These are phyloP conservation scores for Chelonus formosanus DNA, from an alignment of 2,888 invertebrate genomes.

Conservation along the genomic window DNA sequence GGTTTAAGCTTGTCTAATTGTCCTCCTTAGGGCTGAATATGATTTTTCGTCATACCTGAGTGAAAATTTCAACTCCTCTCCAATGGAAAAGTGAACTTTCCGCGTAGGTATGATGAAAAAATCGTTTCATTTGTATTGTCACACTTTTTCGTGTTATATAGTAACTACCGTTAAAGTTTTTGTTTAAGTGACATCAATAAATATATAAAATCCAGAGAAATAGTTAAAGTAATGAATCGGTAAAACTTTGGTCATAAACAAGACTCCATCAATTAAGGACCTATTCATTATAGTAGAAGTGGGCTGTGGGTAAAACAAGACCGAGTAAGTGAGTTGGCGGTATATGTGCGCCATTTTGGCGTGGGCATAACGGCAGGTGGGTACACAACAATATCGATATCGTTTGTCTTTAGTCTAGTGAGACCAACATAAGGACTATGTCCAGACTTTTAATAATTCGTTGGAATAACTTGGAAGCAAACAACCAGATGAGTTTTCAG, in stretches of 20 bases:
- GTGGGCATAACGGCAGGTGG: slow-evolving; percentile 35
- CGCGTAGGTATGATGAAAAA: too few relatives aligned
- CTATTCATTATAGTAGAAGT: slow-evolving; percentile 58
- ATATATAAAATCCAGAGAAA: slow-evolving; percentile 37
- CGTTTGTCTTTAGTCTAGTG: slow-evolving; percentile 9
- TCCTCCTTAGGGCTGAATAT: too few relatives aligned
- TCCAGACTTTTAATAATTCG: slow-evolving; percentile 56
- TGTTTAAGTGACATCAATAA: background rate
- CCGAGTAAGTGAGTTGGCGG: slow-evolving; percentile 22
- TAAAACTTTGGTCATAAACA: slow-evolving; percentile 59
- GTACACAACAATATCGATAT: slow-evolving; percentile 22
- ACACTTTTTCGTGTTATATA: too few relatives aligned
- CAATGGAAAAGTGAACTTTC: too few relatives aligned
- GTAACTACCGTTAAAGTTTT: too few relatives aligned
- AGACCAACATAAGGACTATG: slow-evolving; percentile 15
- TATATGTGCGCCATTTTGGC: slow-evolving; percentile 26
- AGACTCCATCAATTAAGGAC: slow-evolving; percentile 57
- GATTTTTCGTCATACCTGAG: too few relatives aligned
- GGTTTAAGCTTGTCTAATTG: too few relatives aligned
- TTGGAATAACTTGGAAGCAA: slow-evolving; percentile 54
- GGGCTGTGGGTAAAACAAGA: slow-evolving; percentile 37
- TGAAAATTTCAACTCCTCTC: too few relatives aligned
- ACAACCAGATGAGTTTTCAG: slow-evolving; percentile 35
- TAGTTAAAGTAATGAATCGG: slow-evolving; percentile 52
- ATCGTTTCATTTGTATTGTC: too few relatives aligned